Base-by-base conservation (phyloP, 2,797 vertebrate genomes). In the Phoebastria nigripes region DNA sequence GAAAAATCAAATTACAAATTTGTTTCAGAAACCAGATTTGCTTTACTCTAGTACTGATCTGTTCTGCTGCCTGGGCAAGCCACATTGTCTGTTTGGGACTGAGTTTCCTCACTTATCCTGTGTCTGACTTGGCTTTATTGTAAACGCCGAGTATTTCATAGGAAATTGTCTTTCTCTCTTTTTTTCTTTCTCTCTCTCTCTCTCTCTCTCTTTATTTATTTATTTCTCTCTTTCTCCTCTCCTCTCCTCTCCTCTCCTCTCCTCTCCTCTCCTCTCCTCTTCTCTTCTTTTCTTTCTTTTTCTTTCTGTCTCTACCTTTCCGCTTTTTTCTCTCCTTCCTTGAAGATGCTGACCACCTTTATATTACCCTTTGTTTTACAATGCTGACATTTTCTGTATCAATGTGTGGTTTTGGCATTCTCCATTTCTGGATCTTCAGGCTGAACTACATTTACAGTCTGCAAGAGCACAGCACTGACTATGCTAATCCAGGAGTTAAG, bases 211-310 rank as follows among this genome's bases (percentile, higher is more conserved):
- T 11, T 10, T 22, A 11, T 10, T 10, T 8, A 2, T 31, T 2
- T 6, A 3, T 9, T 6, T 2, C 3, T 11, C 8, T 0, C 18
- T 22, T 10, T 3, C 2, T 44, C 25, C 29, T 9, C 5, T 10
- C 28, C 26, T 28, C 9, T 16, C 28, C 3, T 12, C 29, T 52
- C 4, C 1, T 6, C 10, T 16, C 2, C 5, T 5, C 15, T 51
- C 6, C 28, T 7, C 8, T 8, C 8, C 11, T 24, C 12, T 15
- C 5, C 6, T 3, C 5, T 11, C 13, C 8, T 29, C 2, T 4
- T 3, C 4, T 52, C 11, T 1, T 3, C 8, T 19, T 9, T 11
- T 3, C 6, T 13, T 9, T 17, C 1, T 5, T 26, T 5, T 41
- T 15, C 14, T 44, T n/a, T 46, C 17, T 20, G 3, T 41, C 6